Conservation (phyloP, 2,113 vertebrate species). For the Ursus arctos region DNA sequence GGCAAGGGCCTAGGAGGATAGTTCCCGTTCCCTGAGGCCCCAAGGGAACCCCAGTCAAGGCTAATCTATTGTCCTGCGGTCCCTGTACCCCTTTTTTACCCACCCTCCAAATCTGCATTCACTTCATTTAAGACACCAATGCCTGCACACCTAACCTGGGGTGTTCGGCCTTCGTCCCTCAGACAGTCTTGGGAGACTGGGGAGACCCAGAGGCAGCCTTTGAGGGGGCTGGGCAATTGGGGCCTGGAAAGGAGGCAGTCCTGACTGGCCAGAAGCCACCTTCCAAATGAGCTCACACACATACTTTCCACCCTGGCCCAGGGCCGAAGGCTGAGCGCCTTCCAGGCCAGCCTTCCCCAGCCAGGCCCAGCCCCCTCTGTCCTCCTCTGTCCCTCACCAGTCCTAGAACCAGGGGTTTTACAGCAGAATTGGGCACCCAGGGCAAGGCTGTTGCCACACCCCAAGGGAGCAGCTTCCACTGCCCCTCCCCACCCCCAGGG, state of each 20-base stretch:
- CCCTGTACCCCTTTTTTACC: neutral
- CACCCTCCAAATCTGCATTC: neutral
- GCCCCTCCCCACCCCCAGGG: neutral
- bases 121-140: neutral
- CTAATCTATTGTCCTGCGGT: neutral
- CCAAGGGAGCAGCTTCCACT: neutral
- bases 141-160: neutral
- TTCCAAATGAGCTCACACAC: constrained; percentile 84
- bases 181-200: neutral
- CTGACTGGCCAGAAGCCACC: constrained; percentile 76
- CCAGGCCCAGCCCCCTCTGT: constrained; percentile 63
- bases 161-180: neutral
- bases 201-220: constrained; percentile 48
- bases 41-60: neutral
- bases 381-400: constrained; percentile 52
- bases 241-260: constrained; percentile 64
- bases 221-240: constrained; percentile 10
- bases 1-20: neutral
- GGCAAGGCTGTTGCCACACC: neutral
- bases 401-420: neutral
- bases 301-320: constrained; percentile 83
- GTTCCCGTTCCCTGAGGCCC: neutral
- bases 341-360: constrained; percentile 71
- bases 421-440: neutral
- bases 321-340: constrained; percentile 63